Conservation (phyloP, 2,888 invertebrate species). For the Taphrorychus bicolor region DNA sequence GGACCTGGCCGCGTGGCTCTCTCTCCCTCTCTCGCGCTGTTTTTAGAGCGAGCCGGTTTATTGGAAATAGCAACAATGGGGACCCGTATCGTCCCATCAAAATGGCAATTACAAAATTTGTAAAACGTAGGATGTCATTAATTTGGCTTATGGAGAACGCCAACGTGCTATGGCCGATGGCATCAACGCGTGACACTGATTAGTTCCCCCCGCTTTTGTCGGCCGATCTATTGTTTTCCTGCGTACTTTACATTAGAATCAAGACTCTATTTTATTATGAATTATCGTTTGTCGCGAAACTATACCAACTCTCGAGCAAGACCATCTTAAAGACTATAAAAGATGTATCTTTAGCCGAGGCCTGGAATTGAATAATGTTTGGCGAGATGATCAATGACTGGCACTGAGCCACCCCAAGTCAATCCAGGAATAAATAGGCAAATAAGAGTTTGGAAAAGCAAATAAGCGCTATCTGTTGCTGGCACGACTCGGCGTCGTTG, state of each 20-base stretch:
- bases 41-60: slow-evolving; percentile 48
- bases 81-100: slow-evolving; percentile 43
- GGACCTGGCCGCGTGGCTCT: slow-evolving; percentile 1
- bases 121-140: slow-evolving; percentile 55
- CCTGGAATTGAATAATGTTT: not conserved
- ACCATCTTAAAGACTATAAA: not conserved
- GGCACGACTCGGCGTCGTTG: slow-evolving; percentile 28
- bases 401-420: slow-evolving; percentile 20
- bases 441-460: slow-evolving; percentile 28
- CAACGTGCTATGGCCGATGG: slow-evolving; percentile 29
- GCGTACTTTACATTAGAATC: slow-evolving; percentile 13
- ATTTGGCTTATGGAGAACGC: slow-evolving; percentile 44
- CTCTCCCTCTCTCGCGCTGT: slow-evolving; percentile 24
- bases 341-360: not conserved
- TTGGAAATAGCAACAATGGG: slow-evolving; percentile 47
- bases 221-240: slow-evolving; percentile 1
- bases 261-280: not conserved
- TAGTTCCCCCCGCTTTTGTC: slow-evolving; percentile 51
- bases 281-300: not conserved
- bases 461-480: slow-evolving; percentile 31
- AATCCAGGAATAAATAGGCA: slow-evolving; percentile 15
- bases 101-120: slow-evolving; percentile 57
- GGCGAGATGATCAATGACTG: slow-evolving; percentile 14
- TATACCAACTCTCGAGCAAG: not conserved
- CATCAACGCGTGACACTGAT: slow-evolving; percentile 34